Conservation (phyloP, 2,797 vertebrate genomes). For the Coccyzus lansbergi region DNA sequence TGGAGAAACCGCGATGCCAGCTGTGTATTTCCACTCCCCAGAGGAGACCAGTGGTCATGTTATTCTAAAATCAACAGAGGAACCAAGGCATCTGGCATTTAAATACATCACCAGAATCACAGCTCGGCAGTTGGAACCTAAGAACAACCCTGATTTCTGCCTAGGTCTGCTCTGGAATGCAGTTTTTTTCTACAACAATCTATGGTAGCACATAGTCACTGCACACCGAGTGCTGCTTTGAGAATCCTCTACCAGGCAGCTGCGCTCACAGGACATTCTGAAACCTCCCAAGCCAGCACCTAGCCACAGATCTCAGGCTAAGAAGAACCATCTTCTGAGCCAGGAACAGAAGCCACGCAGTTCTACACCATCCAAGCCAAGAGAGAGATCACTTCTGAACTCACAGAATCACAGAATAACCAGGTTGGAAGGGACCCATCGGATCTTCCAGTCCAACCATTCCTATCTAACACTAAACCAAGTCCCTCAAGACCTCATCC, state of each 20-base stretch:
- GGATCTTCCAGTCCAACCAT: too few relatives aligned
- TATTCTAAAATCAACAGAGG: neutral
- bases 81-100: neutral
- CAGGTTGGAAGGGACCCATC: too few relatives aligned
- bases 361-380: neutral
- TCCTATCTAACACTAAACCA: too few relatives aligned
- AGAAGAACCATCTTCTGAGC: neutral
- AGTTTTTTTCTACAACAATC: neutral
- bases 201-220: neutral
- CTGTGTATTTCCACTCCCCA: neutral
- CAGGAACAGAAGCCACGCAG: neutral
- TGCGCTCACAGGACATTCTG: neutral
- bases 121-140: neutral
- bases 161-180: neutral
- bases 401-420: too few relatives aligned
- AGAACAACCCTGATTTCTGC: neutral
- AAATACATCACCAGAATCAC: neutral
- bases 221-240: neutral
- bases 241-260: accelerated
- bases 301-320: neutral
- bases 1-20: neutral
- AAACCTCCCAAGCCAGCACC: neutral
- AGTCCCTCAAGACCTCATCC: too few relatives aligned
- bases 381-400: neutral
- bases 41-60: neutral